Evolutionary conservation across 2,888 invertebrate genomes (phyloP), one percentile per base, ranked within the genome.

Genomic region (Nebria brevicollis): DNA sequence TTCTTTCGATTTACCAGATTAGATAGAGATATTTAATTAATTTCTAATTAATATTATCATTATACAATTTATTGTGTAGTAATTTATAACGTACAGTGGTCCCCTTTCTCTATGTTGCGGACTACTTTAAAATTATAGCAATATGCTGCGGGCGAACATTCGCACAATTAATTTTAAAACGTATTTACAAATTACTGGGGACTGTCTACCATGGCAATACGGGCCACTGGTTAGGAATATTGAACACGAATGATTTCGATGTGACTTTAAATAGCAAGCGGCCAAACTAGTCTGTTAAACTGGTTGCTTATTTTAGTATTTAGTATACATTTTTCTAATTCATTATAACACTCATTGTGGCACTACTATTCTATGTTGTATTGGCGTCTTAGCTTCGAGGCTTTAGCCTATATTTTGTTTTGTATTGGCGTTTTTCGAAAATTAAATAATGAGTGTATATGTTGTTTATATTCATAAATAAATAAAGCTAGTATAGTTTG

Each of bases 231-330:
- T 20, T 20, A 20, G 20, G 20, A 20, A 20, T 1, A 20, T 20
- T 20, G 20, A 20, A 20, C 20, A 20, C 20, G 20, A 20, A 20
- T 20, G 20, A 68, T 11, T 68, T 11, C 15, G n/a, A 8, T 25
- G 25, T n/a, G 25, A n/a, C 6, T 68, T 68, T 7, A 68, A 65
- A 15, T 25, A 15, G 25, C n/a, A 25, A 8, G 68, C 68, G 2
- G 68, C 10, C 6, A 5, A n/a, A 68, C 68, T 11, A 8, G 2
- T 2, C 68, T 25, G 68, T 13, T 5, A 25, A 25, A 25, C 68
- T 68, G 68, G 68, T 68, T 68, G 68, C 68, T 68, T 68, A 15
- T 8, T 15, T 10, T 15, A n/a, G 68, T 68, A 68, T 68, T 68
- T 25, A 54, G 7, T 54, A 13, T 8, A 13, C 4, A 11, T 54